A percentile compares a stretch with the other conserved stretches of the same genome.
Evolutionary conservation across 1,140 invertebrate species (phyloP).

Genomic region (Galleria mellonella): DNA sequence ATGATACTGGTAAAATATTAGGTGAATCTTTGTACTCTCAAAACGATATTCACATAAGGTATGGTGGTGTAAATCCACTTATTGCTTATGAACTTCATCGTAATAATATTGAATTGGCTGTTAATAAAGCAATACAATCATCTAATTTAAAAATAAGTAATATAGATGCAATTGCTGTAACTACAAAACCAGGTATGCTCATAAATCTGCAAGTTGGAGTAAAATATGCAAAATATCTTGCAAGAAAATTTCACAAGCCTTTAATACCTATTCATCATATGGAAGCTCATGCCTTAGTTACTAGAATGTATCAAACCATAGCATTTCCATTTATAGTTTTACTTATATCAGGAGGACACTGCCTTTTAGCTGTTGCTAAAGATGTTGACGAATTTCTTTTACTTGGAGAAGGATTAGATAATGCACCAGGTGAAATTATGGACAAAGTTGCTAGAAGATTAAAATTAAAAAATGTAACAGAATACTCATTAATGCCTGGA

Average conservation of each 20-base stretch:
- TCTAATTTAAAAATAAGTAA: slow-evolving; percentile 82
- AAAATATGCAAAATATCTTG: slow-evolving; percentile 88
- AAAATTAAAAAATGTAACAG: slow-evolving; percentile 86
- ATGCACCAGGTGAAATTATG: slow-evolving; percentile 92
- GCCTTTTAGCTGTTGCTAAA: slow-evolving; percentile 86
- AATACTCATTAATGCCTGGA: slow-evolving; percentile 84
- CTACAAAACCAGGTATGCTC: slow-evolving; percentile 89
- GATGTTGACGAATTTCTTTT: slow-evolving; percentile 85
- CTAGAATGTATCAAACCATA: slow-evolving; percentile 80
- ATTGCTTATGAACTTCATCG: slow-evolving; percentile 89
- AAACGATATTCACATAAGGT: slow-evolving; percentile 82
- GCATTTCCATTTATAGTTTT: slow-evolving; percentile 93
- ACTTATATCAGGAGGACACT: slow-evolving; percentile 94
- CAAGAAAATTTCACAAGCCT: slow-evolving; percentile 82
- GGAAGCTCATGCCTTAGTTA: slow-evolving; percentile 97
- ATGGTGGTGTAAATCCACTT: slow-evolving; percentile 94
- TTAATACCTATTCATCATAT: slow-evolving; percentile 98
- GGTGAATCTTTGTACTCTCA: slow-evolving; percentile 89
- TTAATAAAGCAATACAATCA: slow-evolving; percentile 79
- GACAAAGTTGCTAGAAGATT: slow-evolving; percentile 93
- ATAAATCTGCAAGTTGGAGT: slow-evolving; percentile 88
- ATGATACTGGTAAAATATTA: slow-evolving; percentile 81
- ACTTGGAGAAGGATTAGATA: slow-evolving; percentile 86
- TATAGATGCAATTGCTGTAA: slow-evolving; percentile 93
- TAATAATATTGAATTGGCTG: slow-evolving; percentile 85